Percentiles rank a stretch among this genome's conserved stretches.
These are phyloP conservation scores for Sylvilagus floridanus DNA, from an alignment of 2,797 vertebrate genomes.

Conservation along the genomic window DNA sequence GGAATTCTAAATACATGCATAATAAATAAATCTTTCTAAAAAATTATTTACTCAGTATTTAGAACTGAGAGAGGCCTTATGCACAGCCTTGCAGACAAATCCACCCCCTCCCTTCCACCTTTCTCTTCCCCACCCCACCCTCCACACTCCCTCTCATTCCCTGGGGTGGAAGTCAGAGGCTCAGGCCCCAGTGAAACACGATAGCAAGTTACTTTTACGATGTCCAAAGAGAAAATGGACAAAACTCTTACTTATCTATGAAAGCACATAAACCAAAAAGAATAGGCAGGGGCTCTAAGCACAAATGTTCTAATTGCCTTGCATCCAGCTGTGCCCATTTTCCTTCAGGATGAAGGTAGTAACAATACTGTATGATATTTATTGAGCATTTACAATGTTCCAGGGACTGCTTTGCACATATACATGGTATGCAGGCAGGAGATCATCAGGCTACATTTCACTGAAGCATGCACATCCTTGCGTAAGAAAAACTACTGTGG, in stretches of 20 bases:
- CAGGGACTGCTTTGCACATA: neutral
- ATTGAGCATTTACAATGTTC: neutral
- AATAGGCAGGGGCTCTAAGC: neutral
- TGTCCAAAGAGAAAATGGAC: slow-evolving; percentile 1
- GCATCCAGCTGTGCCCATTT: neutral
- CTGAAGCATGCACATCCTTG: neutral
- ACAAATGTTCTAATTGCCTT: neutral
- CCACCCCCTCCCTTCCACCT: accelerated
- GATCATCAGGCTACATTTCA: neutral
- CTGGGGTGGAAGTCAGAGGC: neutral
- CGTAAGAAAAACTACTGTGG: neutral
- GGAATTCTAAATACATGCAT: no score
- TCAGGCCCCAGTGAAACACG: neutral
- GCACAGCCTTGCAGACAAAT: neutral
- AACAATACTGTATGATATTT: neutral
- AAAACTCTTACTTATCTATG: neutral
- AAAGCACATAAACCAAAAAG: neutral
- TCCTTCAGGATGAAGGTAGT: neutral
- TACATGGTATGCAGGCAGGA: neutral
- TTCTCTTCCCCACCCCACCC: no score
- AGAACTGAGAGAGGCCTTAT: neutral
- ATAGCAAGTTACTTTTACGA: neutral
- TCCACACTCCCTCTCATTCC: neutral
- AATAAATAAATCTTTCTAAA: no score
- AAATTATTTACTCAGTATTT: neutral